Percentiles rank a stretch among this genome's conserved stretches.
These are phyloP conservation scores for Anastrepha obliqua DNA, from an alignment of 1,140 invertebrate species.

Conservation along the genomic window DNA sequence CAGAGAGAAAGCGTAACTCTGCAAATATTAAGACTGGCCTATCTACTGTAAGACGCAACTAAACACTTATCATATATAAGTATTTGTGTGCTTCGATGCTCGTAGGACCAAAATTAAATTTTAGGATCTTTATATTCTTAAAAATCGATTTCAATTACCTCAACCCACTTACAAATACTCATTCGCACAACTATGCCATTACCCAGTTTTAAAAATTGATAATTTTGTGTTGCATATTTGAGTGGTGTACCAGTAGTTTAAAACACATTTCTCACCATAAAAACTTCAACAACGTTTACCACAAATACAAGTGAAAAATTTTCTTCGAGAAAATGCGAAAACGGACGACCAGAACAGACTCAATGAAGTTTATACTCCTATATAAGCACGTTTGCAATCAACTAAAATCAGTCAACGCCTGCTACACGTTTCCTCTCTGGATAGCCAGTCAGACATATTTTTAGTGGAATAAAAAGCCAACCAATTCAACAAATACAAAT, in stretches of 20 bases:
- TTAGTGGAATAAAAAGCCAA: neutral
- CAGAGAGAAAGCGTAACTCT: too few relatives aligned
- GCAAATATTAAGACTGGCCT: neutral
- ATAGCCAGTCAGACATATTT: neutral
- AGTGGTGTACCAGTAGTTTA: too few relatives aligned
- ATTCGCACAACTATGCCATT: too few relatives aligned
- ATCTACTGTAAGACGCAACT: too few relatives aligned
- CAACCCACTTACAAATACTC: too few relatives aligned
- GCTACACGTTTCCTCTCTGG: conserved; percentile 28
- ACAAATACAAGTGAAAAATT: neutral
- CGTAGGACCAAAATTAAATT: too few relatives aligned
- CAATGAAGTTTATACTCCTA: neutral
- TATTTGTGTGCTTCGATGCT: too few relatives aligned
- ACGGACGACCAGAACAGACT: neutral
- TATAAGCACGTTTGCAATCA: conserved; percentile 42
- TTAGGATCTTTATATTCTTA: too few relatives aligned
- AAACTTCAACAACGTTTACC: neutral
- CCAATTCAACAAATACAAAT: neutral
- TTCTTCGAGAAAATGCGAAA: neutral
- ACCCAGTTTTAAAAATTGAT: too few relatives aligned
- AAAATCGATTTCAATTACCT: too few relatives aligned
- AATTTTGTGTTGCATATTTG: too few relatives aligned
- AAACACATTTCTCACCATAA: neutral
- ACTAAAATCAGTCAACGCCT: conserved; percentile 48
- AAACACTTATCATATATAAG: too few relatives aligned